Conservation (phyloP, 2,113 vertebrate species). For the Lates calcarifer region DNA sequence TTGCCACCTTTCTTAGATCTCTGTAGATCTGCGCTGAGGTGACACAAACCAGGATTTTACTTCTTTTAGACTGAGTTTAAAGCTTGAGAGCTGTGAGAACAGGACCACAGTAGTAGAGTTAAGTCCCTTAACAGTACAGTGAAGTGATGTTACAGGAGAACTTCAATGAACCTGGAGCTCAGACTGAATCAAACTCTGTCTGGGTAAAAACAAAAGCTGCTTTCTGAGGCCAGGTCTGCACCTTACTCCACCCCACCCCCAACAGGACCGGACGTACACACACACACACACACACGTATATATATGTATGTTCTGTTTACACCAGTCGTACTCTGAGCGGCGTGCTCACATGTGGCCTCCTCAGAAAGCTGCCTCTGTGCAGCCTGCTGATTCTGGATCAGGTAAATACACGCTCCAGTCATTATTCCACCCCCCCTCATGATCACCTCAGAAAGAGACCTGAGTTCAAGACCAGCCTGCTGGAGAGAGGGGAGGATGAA, state of each 20-base stretch:
- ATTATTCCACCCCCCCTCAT: conserved; percentile 18
- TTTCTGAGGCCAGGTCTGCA: conserved; percentile 43
- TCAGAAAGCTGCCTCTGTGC: conserved; percentile 59
- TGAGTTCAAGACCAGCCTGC: conserved; percentile 16
- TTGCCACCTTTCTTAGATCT: too few species aligned
- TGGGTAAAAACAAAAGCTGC: conserved; percentile 54
- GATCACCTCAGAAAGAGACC: conserved; percentile 14
- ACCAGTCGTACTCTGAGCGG: neutral
- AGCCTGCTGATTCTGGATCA: conserved; percentile 20
- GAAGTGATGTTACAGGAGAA: too few species aligned
- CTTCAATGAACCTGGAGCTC: neutral
- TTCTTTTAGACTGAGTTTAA: too few species aligned
- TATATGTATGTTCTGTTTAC: conserved; percentile 2
- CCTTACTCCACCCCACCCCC: conserved; percentile 12
- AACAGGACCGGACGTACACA: conserved; percentile 10
- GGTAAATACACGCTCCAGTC: conserved; percentile 40
- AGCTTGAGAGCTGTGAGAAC: too few species aligned
- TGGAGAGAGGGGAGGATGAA: conserved; percentile 17
- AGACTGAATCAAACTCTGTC: conserved; percentile 55
- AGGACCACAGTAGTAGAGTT: too few species aligned
- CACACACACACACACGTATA: conserved; percentile 7
- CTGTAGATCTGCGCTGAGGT: too few species aligned
- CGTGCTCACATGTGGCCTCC: conserved; percentile 42
- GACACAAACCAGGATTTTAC: too few species aligned
- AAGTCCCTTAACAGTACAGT: too few species aligned